These are phyloP conservation scores for Lapara coniferarum DNA, from an alignment of 2,888 invertebrate genomes.

Conservation along the genomic window DNA sequence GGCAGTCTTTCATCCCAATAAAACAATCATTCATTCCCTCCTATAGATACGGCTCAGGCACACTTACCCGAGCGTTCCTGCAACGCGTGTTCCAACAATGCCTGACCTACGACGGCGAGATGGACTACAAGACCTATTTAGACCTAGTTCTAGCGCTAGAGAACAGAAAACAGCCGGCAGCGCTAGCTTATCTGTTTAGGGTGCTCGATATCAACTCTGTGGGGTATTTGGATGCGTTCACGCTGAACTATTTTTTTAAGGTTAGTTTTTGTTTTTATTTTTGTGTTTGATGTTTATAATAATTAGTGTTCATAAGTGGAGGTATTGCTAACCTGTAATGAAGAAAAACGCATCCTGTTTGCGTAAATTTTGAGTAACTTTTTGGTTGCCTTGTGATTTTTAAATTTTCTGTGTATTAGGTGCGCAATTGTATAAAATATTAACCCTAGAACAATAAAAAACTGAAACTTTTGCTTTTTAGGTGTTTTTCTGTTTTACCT, in stretches of 20 bases:
- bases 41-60: conserved; percentile 93
- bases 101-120: conserved; percentile 96
- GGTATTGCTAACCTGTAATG: not conserved
- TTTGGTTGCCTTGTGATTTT: too few relatives aligned
- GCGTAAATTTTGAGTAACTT: too few relatives aligned
- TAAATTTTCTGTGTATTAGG: too few relatives aligned
- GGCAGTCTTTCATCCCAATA: too few relatives aligned
- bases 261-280: conserved; percentile 60
- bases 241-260: conserved; percentile 96
- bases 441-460: too few relatives aligned
- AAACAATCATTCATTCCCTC: not conserved
- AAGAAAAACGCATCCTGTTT: too few relatives aligned
- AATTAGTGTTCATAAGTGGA: not conserved
- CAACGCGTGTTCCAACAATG: conserved; percentile 98
- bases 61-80: conserved; percentile 94
- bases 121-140: conserved; percentile 98
- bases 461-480: too few relatives aligned
- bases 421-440: too few relatives aligned
- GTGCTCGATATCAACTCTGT: conserved; percentile 94
- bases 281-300: not conserved
- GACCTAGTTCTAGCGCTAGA: conserved; percentile 97
- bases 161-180: conserved; percentile 95
- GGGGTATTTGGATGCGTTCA: conserved; percentile 95
- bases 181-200: conserved; percentile 94
- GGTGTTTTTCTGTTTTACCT: too few relatives aligned